phyloP scores from a whole-genome alignment of 1,140 invertebrate genomes.

The Phthorimaea operculella region DNA sequence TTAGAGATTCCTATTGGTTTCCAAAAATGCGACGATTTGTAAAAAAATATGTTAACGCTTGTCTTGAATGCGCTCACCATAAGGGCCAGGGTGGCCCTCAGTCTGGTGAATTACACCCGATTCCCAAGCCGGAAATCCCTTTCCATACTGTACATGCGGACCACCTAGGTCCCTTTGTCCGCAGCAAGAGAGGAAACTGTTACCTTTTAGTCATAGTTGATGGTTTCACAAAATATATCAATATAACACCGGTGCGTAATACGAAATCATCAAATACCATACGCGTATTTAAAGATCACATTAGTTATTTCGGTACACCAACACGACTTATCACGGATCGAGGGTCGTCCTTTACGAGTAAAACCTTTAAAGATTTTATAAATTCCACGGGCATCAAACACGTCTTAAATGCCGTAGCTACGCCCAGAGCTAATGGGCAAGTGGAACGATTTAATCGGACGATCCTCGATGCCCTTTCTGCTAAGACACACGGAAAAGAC shows the following conservation, averaged over 20 bases:
- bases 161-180: conserved; percentile 4
- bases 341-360: conserved; percentile 2
- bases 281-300: conserved; percentile 1
- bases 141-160: conserved; percentile 7
- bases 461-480: not conserved
- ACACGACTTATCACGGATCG: conserved; percentile 4
- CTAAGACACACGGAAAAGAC: not conserved
- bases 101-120: conserved; percentile 1
- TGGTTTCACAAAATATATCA: conserved; percentile 6
- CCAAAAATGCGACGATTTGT: conserved; percentile 1
- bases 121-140: not conserved
- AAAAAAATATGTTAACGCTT: conserved; percentile 6
- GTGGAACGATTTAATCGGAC: conserved; percentile 6
- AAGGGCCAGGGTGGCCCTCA: not conserved
- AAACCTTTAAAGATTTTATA: not conserved
- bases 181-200: not conserved
- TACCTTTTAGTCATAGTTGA: conserved; percentile 6
- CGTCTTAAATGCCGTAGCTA: not conserved
- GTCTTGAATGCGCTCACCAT: conserved; percentile 3
- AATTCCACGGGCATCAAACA: not conserved
- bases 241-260: conserved; percentile 2
- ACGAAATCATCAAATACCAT: not conserved
- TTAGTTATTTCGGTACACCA: conserved; percentile 4
- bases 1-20: not conserved
- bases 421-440: not conserved